phyloP scores from a whole-genome alignment of 2,888 invertebrate species.

The Sarcophaga carnaria region DNA sequence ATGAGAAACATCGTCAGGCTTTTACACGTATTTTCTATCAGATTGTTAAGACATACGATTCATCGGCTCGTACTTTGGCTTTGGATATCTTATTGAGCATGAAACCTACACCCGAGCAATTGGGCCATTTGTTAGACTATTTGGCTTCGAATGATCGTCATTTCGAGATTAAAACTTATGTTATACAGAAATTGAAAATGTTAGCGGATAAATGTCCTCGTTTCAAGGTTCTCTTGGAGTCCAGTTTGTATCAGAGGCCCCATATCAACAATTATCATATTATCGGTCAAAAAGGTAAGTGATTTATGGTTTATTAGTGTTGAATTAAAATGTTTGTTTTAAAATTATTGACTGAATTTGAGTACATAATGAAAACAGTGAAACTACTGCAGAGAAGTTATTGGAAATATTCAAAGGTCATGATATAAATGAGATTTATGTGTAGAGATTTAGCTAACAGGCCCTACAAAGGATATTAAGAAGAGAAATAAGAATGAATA shows the following conservation, averaged over 20 bases:
- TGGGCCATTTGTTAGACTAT: slow-evolving; percentile 83
- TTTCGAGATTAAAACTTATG: slow-evolving; percentile 86
- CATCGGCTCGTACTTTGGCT: slow-evolving; percentile 87
- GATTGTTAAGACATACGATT: slow-evolving; percentile 84
- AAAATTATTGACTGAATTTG: no score
- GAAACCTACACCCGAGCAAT: slow-evolving; percentile 83
- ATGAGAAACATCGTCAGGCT: slow-evolving; percentile 81
- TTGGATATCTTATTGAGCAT: slow-evolving; percentile 87
- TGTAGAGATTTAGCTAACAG: no score
- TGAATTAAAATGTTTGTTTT: no score
- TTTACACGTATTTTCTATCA: slow-evolving; percentile 85
- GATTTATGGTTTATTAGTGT: neutral
- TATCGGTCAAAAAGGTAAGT: slow-evolving; percentile 84
- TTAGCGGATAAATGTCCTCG: slow-evolving; percentile 82
- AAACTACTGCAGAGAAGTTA: no score
- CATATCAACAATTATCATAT: slow-evolving; percentile 87
- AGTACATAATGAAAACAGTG: no score
- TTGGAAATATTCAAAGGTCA: no score
- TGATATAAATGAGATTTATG: no score
- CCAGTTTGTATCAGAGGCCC: slow-evolving; percentile 81
- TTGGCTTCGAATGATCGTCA: slow-evolving; percentile 83
- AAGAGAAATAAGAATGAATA: no score
- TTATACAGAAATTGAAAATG: slow-evolving; percentile 85
- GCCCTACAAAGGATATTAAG: no score
- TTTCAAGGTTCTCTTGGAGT: slow-evolving; percentile 81